These are phyloP conservation scores for Dascillus cervinus DNA, from an alignment of 2,888 invertebrate species.

Conservation along the genomic window DNA sequence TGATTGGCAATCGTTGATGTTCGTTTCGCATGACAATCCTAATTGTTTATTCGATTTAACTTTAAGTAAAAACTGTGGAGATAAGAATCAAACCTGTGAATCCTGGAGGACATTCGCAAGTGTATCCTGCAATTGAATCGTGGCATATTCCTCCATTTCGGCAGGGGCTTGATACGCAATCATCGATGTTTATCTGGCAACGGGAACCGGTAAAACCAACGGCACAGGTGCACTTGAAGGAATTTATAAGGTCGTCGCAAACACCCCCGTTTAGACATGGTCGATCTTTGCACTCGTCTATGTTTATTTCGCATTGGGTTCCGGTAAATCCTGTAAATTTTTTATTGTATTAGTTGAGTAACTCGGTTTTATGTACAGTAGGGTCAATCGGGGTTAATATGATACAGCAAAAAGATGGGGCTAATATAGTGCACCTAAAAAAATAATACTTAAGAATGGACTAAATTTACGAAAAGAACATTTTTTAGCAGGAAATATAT, in stretches of 20 bases:
- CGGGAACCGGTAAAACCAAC: slow-evolving; percentile 79
- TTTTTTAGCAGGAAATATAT: too few species aligned
- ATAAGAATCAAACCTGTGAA: slow-evolving; percentile 64
- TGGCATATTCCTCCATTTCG: slow-evolving; percentile 83
- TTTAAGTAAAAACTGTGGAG: not conserved
- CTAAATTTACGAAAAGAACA: too few species aligned
- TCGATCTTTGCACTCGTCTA: slow-evolving; percentile 80
- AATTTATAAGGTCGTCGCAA: slow-evolving; percentile 82
- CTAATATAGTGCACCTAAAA: too few species aligned
- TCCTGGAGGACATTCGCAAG: slow-evolving; percentile 84
- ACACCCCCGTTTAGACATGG: slow-evolving; percentile 83
- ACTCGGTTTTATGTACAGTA: too few species aligned
- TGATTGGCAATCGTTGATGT: slow-evolving; percentile 86
- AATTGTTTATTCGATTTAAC: not conserved
- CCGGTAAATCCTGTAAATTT: slow-evolving; percentile 74
- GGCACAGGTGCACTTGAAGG: slow-evolving; percentile 81
- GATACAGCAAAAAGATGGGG: too few species aligned
- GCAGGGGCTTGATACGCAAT: slow-evolving; percentile 82
- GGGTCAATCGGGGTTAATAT: too few species aligned
- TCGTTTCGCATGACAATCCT: slow-evolving; percentile 79
- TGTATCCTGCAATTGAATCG: slow-evolving; percentile 84
- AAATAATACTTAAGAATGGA: too few species aligned
- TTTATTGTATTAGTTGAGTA: too few species aligned
- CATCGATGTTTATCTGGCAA: slow-evolving; percentile 86
- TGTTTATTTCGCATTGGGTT: slow-evolving; percentile 84